Evolutionary conservation across 2,113 vertebrate species (phyloP).

Genomic region (Phyllostomus hastatus): DNA sequence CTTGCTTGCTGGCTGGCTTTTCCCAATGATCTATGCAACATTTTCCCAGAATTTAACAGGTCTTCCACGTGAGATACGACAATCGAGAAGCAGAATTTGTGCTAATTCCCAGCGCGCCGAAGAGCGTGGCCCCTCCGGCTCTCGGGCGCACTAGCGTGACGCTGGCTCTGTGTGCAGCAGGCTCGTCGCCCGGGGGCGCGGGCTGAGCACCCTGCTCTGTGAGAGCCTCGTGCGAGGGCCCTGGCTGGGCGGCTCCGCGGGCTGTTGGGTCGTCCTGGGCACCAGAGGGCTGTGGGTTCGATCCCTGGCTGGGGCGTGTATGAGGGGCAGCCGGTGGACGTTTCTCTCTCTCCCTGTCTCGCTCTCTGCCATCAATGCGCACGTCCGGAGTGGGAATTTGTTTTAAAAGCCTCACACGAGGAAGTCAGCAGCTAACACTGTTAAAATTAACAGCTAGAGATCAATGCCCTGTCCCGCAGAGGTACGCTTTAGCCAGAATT

Average conservation of each 20-base stretch:
- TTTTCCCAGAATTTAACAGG: background rate
- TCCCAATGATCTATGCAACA: background rate
- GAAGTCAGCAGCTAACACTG: background rate
- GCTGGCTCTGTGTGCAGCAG: background rate
- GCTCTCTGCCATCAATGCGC: too few species aligned
- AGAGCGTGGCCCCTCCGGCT: too few species aligned
- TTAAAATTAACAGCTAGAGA: background rate
- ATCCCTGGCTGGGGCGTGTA: too few species aligned
- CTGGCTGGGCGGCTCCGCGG: too few species aligned
- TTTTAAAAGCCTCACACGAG: background rate
- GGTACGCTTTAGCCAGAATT: background rate
- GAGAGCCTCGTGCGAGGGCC: too few species aligned
- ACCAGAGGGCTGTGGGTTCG: too few species aligned
- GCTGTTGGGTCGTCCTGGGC: too few species aligned
- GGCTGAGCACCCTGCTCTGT: too few species aligned
- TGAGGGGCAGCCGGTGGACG: too few species aligned
- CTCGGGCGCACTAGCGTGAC: background rate
- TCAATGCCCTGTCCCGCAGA: background rate
- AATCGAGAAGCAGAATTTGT: background rate
- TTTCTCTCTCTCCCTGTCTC: too few species aligned
- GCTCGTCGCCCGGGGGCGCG: fast-evolving
- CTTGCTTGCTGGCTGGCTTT: background rate
- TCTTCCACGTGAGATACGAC: background rate
- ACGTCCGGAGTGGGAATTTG: too few species aligned
- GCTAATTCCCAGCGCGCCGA: background rate